A percentile compares a stretch with the other conserved stretches of the same genome.
Conservation (phyloP, 2,797 vertebrate genomes). For the Passerculus sandwichensis region DNA sequence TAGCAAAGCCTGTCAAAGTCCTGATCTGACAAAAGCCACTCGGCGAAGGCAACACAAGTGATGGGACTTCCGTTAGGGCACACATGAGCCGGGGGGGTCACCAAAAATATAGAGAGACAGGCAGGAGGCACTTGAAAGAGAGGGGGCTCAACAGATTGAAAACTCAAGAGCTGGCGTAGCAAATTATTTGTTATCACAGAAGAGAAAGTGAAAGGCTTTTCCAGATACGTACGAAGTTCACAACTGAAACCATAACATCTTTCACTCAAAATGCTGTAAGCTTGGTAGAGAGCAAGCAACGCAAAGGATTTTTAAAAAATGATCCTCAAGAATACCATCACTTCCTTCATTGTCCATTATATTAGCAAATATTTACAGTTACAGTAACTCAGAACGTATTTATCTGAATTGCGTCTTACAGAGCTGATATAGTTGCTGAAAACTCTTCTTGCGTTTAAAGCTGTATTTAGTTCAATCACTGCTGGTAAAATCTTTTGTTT, state of each 20-base stretch:
- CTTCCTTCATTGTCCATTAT: neutral
- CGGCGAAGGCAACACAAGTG: neutral
- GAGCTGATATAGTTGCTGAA: neutral
- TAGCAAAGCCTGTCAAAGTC: neutral
- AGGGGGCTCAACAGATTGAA: neutral
- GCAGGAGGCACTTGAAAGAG: neutral
- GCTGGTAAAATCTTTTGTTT: neutral
- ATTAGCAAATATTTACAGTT: neutral
- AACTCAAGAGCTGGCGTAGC: neutral
- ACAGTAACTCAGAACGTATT: neutral
- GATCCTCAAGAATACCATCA: neutral
- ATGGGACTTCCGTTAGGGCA: neutral
- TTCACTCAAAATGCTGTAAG: neutral
- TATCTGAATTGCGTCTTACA: neutral
- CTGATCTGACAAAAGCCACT: neutral
- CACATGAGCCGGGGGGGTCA: neutral
- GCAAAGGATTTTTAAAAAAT: neutral
- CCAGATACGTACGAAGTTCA: neutral
- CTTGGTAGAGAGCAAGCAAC: neutral
- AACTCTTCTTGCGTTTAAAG: neutral
- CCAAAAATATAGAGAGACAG: neutral
- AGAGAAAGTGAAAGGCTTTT: constrained; percentile 49
- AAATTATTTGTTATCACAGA: neutral
- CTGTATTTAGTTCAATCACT: neutral
- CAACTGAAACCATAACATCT: neutral